Percentiles rank a stretch among this genome's conserved stretches.
Conservation (phyloP, 2,888 invertebrate species). For the Dryobota labecula region DNA sequence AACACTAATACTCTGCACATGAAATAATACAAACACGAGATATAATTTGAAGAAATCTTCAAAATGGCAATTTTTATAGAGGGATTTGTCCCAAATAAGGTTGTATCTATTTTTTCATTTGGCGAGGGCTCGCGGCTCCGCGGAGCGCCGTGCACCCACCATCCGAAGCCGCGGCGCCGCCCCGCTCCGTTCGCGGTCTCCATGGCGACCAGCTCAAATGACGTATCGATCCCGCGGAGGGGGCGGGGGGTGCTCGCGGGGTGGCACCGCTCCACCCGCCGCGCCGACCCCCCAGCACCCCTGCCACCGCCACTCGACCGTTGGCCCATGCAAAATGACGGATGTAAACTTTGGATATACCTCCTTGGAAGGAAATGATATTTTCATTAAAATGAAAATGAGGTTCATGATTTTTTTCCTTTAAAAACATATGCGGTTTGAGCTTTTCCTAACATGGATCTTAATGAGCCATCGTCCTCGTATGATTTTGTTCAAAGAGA, state of each 20-base stretch:
- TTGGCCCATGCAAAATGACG: constrained; percentile 91
- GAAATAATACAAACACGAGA: constrained; percentile 65
- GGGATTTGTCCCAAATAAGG: constrained; percentile 85
- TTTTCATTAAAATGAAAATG: constrained; percentile 90
- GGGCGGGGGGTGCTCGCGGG: constrained; percentile 82
- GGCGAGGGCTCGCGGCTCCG: constrained; percentile 78
- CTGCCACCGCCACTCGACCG: constrained; percentile 87
- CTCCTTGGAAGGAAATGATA: constrained; percentile 90
- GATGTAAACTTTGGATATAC: constrained; percentile 90
- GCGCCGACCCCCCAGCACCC: constrained; percentile 83
- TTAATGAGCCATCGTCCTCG: constrained; percentile 43
- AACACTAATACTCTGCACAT: constrained; percentile 54
- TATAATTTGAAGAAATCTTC: constrained; percentile 68
- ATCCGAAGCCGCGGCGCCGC: constrained; percentile 87
- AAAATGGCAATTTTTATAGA: constrained; percentile 81
- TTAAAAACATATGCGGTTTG: constrained; percentile 59
- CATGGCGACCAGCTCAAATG: constrained; percentile 91
- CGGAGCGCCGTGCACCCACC: constrained; percentile 86
- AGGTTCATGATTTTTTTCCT: constrained; percentile 81
- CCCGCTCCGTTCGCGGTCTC: constrained; percentile 90
- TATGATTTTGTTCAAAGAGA: constrained; percentile 33
- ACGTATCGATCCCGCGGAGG: constrained; percentile 90
- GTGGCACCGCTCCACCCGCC: constrained; percentile 89
- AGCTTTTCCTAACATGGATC: constrained; percentile 33
- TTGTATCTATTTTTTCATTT: constrained; percentile 86